A percentile compares a stretch with the other conserved stretches of the same genome.
Conservation (phyloP, 2,888 invertebrate species). For the Tetragonisca angustula region DNA sequence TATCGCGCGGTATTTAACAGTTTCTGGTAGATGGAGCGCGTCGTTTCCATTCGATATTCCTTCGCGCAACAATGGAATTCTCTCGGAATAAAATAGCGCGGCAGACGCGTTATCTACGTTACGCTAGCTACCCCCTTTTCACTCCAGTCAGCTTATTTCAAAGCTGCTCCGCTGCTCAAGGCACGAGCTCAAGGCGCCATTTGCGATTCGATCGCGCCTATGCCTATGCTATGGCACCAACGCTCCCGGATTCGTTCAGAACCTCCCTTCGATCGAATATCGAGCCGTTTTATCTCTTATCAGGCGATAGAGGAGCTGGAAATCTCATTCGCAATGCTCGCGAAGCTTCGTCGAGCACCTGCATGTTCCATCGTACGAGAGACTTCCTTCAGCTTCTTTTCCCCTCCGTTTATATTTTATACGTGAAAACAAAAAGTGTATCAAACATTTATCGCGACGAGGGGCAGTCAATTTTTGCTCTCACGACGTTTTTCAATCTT, state of each 20-base stretch:
- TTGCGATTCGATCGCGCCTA: slow-evolving; percentile 25
- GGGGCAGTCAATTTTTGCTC: not conserved
- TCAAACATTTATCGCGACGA: not conserved
- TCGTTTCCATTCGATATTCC: slow-evolving; percentile 35
- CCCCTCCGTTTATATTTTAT: not conserved
- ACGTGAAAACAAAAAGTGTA: not conserved
- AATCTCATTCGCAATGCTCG: not conserved
- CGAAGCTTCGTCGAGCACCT: slow-evolving; percentile 8
- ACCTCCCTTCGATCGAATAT: slow-evolving; percentile 11
- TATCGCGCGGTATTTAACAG: slow-evolving; percentile 72
- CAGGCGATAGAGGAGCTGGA: not conserved
- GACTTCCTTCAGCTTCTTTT: too few species aligned
- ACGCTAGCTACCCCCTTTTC: not conserved
- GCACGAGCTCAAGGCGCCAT: not conserved
- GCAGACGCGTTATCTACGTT: not conserved
- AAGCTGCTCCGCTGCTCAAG: not conserved
- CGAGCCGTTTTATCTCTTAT: slow-evolving; percentile 30
- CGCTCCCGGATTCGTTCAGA: not conserved
- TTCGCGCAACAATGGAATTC: slow-evolving; percentile 35
- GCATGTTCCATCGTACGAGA: not conserved
- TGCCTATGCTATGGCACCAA: not conserved
- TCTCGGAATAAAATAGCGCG: not conserved
- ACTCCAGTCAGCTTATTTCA: not conserved
- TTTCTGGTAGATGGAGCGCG: slow-evolving; percentile 58
- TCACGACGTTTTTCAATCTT: not conserved